phyloP scores from a whole-genome alignment of 2,113 vertebrate genomes.

The Tachuris rubrigastra region DNA sequence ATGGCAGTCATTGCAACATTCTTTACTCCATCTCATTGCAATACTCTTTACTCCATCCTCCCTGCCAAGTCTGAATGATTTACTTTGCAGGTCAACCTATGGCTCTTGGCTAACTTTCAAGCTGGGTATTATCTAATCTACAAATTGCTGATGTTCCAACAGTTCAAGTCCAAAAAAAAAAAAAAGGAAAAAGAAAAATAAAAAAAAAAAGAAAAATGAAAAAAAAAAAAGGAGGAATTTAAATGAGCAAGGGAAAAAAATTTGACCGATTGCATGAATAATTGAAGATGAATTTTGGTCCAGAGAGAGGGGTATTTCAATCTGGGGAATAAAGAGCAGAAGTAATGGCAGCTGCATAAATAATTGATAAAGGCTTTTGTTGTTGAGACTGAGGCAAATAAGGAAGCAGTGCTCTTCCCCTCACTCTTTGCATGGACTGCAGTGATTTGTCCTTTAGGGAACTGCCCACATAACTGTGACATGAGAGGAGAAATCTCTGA shows the following conservation, averaged over 20 bases:
- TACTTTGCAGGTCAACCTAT: neutral
- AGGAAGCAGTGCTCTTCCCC: neutral
- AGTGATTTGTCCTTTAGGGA: neutral
- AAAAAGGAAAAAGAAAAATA: too few species aligned
- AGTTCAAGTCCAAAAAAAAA: neutral
- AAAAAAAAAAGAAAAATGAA: neutral
- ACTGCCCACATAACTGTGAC: neutral
- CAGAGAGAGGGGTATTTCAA: neutral
- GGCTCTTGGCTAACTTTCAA: neutral
- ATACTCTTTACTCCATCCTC: neutral
- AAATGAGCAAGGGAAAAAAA: neutral
- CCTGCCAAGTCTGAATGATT: neutral
- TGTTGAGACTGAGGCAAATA: neutral
- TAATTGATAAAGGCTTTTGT: constrained; percentile 11
- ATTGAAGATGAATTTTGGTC: neutral
- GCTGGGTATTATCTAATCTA: neutral
- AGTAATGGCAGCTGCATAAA: constrained; percentile 1
- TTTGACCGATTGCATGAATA: neutral
- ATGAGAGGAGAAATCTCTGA: neutral
- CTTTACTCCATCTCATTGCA: neutral
- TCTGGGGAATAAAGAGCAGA: neutral
- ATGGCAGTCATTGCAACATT: neutral
- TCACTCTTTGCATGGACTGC: neutral
- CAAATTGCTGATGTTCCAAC: neutral
- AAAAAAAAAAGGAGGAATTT: neutral